Evolutionary conservation across 2,888 invertebrate genomes (phyloP), one percentile per base, ranked within the genome.

Genomic region (Caenorhabditis macrosperma): DNA sequence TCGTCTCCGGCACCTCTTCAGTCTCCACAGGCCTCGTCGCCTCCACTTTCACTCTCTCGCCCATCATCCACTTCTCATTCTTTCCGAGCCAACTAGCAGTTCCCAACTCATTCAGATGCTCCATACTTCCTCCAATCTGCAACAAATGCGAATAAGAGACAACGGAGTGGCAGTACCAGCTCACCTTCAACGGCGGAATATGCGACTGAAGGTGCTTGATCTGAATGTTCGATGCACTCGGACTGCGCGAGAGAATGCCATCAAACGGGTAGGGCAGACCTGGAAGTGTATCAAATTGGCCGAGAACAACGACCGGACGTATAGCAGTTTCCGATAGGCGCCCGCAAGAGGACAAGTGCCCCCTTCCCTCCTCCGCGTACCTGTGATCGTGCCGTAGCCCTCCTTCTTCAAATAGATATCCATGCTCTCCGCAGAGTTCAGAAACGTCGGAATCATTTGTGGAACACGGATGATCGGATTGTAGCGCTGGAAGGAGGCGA

Each of bases 201-300:
- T 84, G 82, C 12, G 78, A 67, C 20, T 76, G 50, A 1, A 68
- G 41, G 22, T 80, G 80, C 35, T 76, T 78, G 28, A 82, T 75
- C n/a, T 84, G 82, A 38, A 84, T 52, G 22, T 81, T 77, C 41
- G 84, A 82, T 7, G 82, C 69, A 59, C 81, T 82, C 7, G 82
- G 84, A 79, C 84, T 84, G 35, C 81, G 60, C 33, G 79, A 61
- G 26, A 81, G 35, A 69, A 85, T 78, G 17, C 81, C 82, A 44
- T 85, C 85, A 26, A 83, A 76, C n/a, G 85, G 85, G 77, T 83
- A 85, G 1, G 85, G 85, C 7, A 85, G 81, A 52, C 84, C 82
- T 82, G 63, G 22, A 74, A 41, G 15, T 15, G 26, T 10, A 50
- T 20, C 24, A 57, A 48, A 20, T 44, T 52, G 28, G 20, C 38